Evolutionary conservation across 1,140 invertebrate species (phyloP), one percentile per base, ranked within the genome.

Genomic region (Agrypnia vestita): DNA sequence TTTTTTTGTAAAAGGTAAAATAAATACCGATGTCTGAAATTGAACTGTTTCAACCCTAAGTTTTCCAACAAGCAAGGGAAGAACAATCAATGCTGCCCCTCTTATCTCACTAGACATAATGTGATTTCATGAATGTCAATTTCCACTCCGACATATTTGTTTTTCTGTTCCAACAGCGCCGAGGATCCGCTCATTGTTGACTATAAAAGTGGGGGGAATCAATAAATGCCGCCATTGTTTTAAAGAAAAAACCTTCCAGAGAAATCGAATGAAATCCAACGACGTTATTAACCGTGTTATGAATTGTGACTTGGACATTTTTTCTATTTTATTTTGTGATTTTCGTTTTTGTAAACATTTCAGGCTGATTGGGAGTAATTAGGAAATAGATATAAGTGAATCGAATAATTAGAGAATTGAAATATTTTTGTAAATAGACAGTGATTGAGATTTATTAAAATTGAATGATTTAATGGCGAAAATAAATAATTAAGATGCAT

Each of bases 71-170:
- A 35, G 25, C 25, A 35, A 35, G 25, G 25, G 25, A 6, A 59
- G 55, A 59, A 21, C 17, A 59, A 59, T 59, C 55, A 59, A 59
- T 59, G 7, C 15, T 21, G 13, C 21, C 21, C 55, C 21, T 21
- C 55, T 59, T 59, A 59, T 59, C 55, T 59, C 17, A 21, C 17
- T 21, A 15, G 55, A 15, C 17, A 3, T 15, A 21, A 59, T 59
- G 55, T 59, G 55, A 59, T 59, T 59, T 59, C 55, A 59, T 59
- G 55, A 59, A 59, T 59, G 55, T 59, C 55, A 59, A 59, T 59
- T 59, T 59, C 55, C 55, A 59, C 55, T 15, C 17, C 21, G 55
- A 21, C 55, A 59, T 59, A 59, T 59, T 59, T 59, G 55, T 59
- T 59, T 59, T 59, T 59, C 55, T 21, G 55, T 15, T 59, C 21